Base-by-base conservation (phyloP, 1,140 invertebrate species). In the Euschistus heros region DNA sequence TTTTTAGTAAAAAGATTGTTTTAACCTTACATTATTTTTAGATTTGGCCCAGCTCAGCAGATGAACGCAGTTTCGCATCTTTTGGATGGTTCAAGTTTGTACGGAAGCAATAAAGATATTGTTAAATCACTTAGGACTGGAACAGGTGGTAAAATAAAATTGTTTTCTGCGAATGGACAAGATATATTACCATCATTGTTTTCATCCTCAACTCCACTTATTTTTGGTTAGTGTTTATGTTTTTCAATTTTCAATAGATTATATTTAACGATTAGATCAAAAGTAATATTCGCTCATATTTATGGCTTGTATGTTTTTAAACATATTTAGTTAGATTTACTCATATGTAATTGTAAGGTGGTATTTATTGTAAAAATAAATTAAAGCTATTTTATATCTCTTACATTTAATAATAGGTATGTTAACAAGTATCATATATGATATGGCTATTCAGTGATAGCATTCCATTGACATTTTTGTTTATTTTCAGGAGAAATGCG, bases 31-130 rank as follows among this genome's bases (percentile, higher is more conserved):
- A 7, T 22, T 59, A 22, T 24, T 59, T 22, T 17, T 37, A 61
- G 69, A 74, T 73, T 68, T 82, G 85, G 84, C 20, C 86, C 87
- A 14, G 77, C 94, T 13, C 85, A 97, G 74, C 94, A 97, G 73
- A 74, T 97, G 20, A 94, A 92, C 76, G 90, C 94, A 76, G 86
- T 91, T 0, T 92, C 92, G 0, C 82, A 90, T 0, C 97, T 85
- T 73, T 85, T 98, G 18, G 95, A 98, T 75, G 94, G 82, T 0
- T 97, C 94, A 0, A 84, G 85, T 20, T 82, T 94, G 2, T 94
- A 95, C 71, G 89, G 92, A 0, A 80, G 81, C 42, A 79, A 81
- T 18, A 72, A 78, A 27, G 70, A 78, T 24, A 76, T 80, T n/a
- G 74, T 81, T 7, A 68, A 73, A 0, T 71, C 77, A 18, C 73